A percentile compares a stretch with the other conserved stretches of the same genome.
Evolutionary conservation across 2,113 vertebrate species (phyloP).

Genomic region (Maccullochella peelii): DNA sequence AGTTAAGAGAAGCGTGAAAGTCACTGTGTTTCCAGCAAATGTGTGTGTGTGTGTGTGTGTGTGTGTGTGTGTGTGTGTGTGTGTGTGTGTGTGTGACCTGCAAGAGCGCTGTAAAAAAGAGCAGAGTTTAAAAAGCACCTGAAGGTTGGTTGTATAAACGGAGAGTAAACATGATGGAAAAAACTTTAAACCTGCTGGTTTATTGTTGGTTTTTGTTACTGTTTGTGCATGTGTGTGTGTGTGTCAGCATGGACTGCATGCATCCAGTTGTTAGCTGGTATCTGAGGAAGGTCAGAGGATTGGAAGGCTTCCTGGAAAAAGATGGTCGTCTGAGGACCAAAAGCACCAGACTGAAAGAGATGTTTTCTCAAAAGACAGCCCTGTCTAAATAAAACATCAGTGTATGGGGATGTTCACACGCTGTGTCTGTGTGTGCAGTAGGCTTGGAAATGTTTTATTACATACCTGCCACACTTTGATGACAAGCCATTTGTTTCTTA

Average conservation of each 20-base stretch:
- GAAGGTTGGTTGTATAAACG: slow-evolving; percentile 79
- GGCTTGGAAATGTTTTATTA: slow-evolving; percentile 8
- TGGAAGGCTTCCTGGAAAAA: slow-evolving; percentile 75
- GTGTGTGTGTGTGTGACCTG: slow-evolving; percentile 60
- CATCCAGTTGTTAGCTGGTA: slow-evolving; percentile 74
- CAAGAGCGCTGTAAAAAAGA: slow-evolving; percentile 78
- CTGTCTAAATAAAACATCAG: slow-evolving; percentile 54
- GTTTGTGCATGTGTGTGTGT: slow-evolving; percentile 30
- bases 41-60: slow-evolving; percentile 26
- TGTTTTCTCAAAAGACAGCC: slow-evolving; percentile 62
- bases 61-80: slow-evolving; percentile 16
- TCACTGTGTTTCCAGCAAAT: slow-evolving; percentile 59
- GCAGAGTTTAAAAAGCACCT: slow-evolving; percentile 80
- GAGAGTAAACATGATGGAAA: slow-evolving; percentile 73
- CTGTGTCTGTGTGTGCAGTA: background rate
- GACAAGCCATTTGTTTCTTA: background rate
- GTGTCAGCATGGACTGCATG: slow-evolving; percentile 38
- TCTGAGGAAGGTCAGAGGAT: slow-evolving; percentile 76
- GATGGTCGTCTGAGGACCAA: slow-evolving; percentile 62
- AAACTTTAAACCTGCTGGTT: slow-evolving; percentile 76
- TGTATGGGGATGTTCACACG: background rate
- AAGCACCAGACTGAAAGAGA: slow-evolving; percentile 79
- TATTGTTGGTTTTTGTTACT: slow-evolving; percentile 62
- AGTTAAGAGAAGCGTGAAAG: slow-evolving; percentile 18
- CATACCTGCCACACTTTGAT: background rate